Percentiles rank a stretch among this genome's conserved stretches.
Evolutionary conservation across 2,888 invertebrate species (phyloP).

Genomic region (Adelphocoris suturalis): DNA sequence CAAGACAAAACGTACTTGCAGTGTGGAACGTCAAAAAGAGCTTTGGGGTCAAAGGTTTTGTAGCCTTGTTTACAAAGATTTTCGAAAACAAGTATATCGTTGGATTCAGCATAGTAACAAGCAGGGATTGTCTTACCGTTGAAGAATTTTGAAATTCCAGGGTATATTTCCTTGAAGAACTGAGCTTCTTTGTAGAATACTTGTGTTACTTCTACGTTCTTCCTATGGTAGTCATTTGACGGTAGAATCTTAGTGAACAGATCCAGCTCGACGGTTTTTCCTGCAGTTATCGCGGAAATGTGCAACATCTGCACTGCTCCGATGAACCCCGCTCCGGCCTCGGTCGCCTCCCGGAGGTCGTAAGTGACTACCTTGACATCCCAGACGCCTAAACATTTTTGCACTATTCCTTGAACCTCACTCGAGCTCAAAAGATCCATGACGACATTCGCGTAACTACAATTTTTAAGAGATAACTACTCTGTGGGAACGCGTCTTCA

Average conservation of each 20-base stretch:
- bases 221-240: slow-evolving; percentile 48
- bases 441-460: background rate
- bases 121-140: slow-evolving; percentile 48
- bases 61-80: slow-evolving; percentile 6
- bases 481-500: background rate
- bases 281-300: slow-evolving; percentile 9
- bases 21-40: slow-evolving; percentile 49
- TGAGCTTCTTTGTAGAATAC: slow-evolving; percentile 60
- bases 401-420: slow-evolving; percentile 19
- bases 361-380: slow-evolving; percentile 30
- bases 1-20: slow-evolving; percentile 35
- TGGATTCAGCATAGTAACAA: slow-evolving; percentile 63
- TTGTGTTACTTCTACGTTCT: slow-evolving; percentile 27
- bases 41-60: slow-evolving; percentile 15
- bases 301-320: background rate
- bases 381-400: background rate
- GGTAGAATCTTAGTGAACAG: slow-evolving; percentile 59
- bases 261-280: slow-evolving; percentile 6
- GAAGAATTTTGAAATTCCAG: slow-evolving; percentile 40
- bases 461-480: background rate
- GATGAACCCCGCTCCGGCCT: slow-evolving; percentile 57
- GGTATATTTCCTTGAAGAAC: slow-evolving; percentile 43
- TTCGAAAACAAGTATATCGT: slow-evolving; percentile 49
- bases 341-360: background rate
- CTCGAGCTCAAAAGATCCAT: slow-evolving; percentile 45